Conservation (phyloP, 2,797 vertebrate species). For the Acanthurus tractus region DNA sequence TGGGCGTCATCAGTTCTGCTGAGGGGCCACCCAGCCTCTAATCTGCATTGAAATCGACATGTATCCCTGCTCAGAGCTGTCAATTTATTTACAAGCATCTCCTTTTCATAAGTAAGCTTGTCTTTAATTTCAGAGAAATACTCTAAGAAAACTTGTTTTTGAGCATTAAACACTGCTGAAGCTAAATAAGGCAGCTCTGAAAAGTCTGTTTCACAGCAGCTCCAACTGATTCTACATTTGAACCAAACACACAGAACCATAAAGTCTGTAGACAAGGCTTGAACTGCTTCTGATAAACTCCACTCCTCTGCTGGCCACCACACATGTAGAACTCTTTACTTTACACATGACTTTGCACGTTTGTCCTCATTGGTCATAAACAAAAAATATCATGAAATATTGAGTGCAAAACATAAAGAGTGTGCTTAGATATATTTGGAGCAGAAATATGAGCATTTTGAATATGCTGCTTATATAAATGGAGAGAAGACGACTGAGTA, state of each 20-base stretch:
- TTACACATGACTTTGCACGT: too few species aligned
- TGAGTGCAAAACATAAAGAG: background rate
- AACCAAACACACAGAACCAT: background rate
- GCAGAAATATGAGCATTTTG: background rate
- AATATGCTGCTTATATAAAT: background rate
- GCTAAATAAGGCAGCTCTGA: background rate
- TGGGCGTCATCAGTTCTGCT: slow-evolving; percentile 39
- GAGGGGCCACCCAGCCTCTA: slow-evolving; percentile 1
- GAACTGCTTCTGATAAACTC: background rate
- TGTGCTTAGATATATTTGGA: background rate
- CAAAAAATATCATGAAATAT: background rate
- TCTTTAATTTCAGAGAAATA: background rate
- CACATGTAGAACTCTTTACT: background rate
- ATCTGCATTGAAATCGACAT: background rate
- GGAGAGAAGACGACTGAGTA: background rate
- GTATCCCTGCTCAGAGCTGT: background rate
- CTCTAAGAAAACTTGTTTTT: background rate
- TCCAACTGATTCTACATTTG: background rate
- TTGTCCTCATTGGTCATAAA: background rate
- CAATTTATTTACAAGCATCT: slow-evolving; percentile 13
- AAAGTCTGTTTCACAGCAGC: background rate
- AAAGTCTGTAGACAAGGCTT: background rate
- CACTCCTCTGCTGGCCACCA: background rate
- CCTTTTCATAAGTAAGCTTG: slow-evolving; percentile 1
- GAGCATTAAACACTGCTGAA: background rate